These are phyloP conservation scores for Colinus virginianus DNA, from an alignment of 2,113 vertebrate species.

Conservation along the genomic window DNA sequence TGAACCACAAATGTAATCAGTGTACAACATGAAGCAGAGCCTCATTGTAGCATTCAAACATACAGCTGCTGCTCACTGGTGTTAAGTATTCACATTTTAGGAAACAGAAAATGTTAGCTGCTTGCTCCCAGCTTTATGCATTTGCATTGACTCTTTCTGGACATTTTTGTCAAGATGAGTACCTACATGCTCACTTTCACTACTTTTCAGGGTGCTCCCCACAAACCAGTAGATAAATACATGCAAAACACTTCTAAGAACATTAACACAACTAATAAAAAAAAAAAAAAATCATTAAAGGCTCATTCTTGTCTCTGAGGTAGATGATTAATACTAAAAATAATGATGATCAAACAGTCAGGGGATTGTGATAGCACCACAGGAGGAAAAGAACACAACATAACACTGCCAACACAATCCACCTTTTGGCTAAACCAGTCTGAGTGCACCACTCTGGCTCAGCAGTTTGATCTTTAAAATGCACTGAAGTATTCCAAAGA, in stretches of 20 bases:
- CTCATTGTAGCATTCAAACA: neutral
- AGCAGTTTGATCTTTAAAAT: neutral
- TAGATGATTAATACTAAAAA: neutral
- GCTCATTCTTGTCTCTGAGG: neutral
- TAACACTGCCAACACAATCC: neutral
- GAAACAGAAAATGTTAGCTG: neutral
- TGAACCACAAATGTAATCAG: neutral
- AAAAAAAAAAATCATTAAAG: neutral
- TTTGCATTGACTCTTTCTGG: conserved; percentile 34
- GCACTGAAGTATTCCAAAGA: neutral
- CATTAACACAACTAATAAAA: neutral
- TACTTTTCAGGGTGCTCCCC: neutral
- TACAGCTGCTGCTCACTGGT: neutral
- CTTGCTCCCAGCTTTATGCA: neutral
- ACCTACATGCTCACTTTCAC: neutral
- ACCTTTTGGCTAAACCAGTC: neutral
- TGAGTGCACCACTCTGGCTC: neutral
- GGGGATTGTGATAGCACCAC: neutral
- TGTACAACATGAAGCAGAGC: neutral
- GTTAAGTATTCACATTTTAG: neutral
- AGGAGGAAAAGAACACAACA: neutral
- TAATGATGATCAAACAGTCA: neutral
- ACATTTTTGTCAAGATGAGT: conserved; percentile 17
- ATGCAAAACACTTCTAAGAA: neutral
- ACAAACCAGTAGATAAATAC: neutral